Percentiles rank a stretch among this genome's conserved stretches.
phyloP scores from a whole-genome alignment of 2,888 invertebrate genomes.

The Pandemis cinnamomeana region DNA sequence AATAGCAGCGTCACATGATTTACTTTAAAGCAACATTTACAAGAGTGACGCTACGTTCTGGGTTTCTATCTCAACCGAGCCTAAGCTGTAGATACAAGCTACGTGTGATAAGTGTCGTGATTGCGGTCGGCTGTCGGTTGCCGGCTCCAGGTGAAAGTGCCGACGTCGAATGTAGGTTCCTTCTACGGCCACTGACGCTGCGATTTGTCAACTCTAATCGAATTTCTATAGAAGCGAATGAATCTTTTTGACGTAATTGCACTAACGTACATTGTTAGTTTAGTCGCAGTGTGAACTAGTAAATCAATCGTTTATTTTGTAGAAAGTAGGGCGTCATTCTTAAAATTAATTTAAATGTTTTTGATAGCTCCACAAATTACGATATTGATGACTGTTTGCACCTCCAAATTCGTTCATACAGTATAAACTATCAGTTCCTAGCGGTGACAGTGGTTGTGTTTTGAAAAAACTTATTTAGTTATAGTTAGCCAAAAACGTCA shows the following conservation, averaged over 20 bases:
- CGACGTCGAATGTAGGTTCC: conserved; percentile 59
- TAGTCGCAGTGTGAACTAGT: not conserved
- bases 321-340: conserved; percentile 4
- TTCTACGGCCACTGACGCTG: conserved; percentile 53
- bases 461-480: no score
- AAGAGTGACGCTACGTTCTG: conserved; percentile 1
- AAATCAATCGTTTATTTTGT: conserved; percentile 16
- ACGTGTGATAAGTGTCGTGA: conserved; percentile 30
- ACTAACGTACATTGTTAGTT: conserved; percentile 24
- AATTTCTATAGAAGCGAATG: conserved; percentile 53
- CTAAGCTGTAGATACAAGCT: conserved; percentile 25
- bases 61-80: conserved; percentile 28
- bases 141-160: conserved; percentile 64
- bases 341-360: not conserved
- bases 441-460: no score
- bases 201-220: conserved; percentile 67
- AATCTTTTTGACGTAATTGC: conserved; percentile 30
- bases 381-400: no score
- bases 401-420: no score
- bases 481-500: no score
- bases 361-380: not conserved
- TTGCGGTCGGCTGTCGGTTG: conserved; percentile 17
- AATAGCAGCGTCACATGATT: not conserved
- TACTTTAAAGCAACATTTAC: not conserved
- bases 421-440: no score